Conservation (phyloP, 2,797 vertebrate genomes). For the Crypturellus tataupa region DNA sequence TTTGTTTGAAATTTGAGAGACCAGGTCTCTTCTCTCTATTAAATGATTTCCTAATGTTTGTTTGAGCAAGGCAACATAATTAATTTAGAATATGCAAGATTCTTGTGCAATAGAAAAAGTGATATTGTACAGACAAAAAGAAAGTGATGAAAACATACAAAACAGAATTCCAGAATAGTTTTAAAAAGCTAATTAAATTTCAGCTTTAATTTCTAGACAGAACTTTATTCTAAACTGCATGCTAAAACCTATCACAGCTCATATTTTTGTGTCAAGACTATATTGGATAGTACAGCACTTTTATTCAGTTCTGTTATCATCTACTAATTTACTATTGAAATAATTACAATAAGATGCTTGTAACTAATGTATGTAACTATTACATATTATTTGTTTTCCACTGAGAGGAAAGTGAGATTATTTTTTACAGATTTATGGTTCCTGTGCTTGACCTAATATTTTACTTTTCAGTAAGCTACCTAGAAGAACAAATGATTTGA, state of each 20-base stretch:
- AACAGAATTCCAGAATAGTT: background rate
- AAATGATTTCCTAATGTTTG: background rate
- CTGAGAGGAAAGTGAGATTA: background rate
- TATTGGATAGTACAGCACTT: background rate
- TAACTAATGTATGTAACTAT: too few species aligned
- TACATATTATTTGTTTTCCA: background rate
- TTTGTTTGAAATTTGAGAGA: conserved; percentile 17
- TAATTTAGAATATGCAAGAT: background rate
- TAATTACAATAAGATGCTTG: background rate
- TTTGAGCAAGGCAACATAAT: background rate
- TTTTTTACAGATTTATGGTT: background rate
- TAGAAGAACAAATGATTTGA: background rate
- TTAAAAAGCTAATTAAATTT: background rate
- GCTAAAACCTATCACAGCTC: background rate
- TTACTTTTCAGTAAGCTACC: background rate
- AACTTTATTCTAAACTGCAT: background rate
- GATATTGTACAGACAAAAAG: background rate
- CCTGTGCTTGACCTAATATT: background rate
- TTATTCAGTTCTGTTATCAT: background rate
- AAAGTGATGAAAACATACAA: background rate
- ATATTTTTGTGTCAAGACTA: background rate
- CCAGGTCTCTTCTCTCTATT: background rate
- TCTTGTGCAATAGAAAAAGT: background rate
- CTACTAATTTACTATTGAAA: background rate
- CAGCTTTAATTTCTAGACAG: background rate